These are phyloP conservation scores for Lerema accius DNA, from an alignment of 1,140 invertebrate genomes.

Conservation along the genomic window DNA sequence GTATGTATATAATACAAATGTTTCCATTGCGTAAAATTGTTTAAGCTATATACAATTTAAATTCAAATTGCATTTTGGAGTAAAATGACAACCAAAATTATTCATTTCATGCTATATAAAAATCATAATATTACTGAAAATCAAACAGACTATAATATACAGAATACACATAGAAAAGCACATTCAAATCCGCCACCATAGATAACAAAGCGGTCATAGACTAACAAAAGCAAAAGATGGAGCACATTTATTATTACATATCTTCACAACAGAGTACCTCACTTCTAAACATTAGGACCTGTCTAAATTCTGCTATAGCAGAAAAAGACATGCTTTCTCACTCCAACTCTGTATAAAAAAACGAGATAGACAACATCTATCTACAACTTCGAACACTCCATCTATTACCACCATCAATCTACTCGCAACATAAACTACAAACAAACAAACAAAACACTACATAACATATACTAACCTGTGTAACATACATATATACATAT, in stretches of 20 bases:
- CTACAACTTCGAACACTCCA: neutral
- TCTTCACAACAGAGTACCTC: too few species aligned
- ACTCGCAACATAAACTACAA: neutral
- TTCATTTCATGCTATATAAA: too few species aligned
- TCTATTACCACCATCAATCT: neutral
- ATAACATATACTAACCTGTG: constrained; percentile 41
- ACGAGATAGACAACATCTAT: too few species aligned
- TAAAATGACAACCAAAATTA: neutral
- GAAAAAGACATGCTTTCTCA: too few species aligned
- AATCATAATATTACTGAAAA: neutral
- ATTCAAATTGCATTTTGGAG: too few species aligned
- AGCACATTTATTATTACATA: too few species aligned
- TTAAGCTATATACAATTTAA: too few species aligned
- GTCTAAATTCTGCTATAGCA: too few species aligned
- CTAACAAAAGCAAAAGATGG: neutral
- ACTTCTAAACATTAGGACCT: too few species aligned
- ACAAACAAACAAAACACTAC: constrained; percentile 15
- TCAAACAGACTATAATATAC: constrained; percentile 2
- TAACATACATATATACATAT: constrained; percentile 49
- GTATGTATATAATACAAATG: too few species aligned
- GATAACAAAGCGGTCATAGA: neutral
- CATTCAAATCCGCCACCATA: constrained; percentile 10
- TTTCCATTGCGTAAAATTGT: too few species aligned
- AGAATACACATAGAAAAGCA: constrained; percentile 14
- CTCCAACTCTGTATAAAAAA: too few species aligned